Conservation (phyloP, 2,113 vertebrate genomes). For the Tamias sibiricus region DNA sequence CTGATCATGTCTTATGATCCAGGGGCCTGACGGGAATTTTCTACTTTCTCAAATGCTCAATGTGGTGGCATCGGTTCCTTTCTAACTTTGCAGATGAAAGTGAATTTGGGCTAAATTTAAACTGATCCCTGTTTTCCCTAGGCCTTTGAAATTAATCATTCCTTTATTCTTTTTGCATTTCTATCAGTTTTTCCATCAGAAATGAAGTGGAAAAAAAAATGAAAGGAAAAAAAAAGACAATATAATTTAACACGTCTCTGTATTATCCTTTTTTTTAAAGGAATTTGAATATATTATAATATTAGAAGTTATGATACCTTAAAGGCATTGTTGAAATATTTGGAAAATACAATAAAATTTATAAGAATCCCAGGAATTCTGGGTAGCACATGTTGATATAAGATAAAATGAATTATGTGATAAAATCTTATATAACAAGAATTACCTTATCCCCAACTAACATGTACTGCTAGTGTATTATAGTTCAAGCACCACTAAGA, state of each 20-base stretch:
- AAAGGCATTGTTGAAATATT: not conserved
- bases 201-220: not conserved
- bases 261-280: conserved; percentile 19
- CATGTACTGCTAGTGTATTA: not conserved
- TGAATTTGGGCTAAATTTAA: not conserved
- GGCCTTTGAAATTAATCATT: not conserved
- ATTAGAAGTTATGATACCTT: not conserved
- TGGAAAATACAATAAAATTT: not conserved
- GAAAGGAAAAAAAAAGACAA: not conserved
- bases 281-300: conserved; percentile 5
- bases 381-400: not conserved
- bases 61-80: not conserved
- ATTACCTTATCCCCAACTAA: not conserved
- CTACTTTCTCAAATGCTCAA: not conserved
- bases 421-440: not conserved
- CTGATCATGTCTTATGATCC: not conserved
- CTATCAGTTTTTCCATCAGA: not conserved
- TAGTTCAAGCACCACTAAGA: not conserved
- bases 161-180: not conserved
- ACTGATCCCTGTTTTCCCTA: not conserved
- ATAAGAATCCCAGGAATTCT: not conserved
- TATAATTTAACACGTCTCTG: not conserved
- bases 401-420: not conserved
- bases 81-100: not conserved
- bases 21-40: not conserved